Evolutionary conservation across 2,888 invertebrate genomes (phyloP).

Genomic region (Entomobrya multifasciata): DNA sequence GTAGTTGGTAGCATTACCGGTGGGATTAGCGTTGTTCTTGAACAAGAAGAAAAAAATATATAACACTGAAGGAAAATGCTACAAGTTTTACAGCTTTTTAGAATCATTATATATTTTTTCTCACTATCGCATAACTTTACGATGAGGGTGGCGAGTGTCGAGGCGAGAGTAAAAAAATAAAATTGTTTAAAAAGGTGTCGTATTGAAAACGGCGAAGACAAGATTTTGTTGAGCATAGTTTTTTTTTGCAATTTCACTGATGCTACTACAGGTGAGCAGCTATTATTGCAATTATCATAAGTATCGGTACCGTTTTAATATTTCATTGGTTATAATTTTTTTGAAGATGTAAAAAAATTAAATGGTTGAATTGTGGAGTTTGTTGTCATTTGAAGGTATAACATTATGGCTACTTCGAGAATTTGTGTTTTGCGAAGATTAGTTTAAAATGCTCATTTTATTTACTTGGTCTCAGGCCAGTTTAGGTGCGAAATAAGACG

Average conservation of each 20-base stretch:
- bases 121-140: too few species aligned
- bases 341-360: not conserved
- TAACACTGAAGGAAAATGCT: too few species aligned
- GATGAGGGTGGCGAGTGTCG: too few species aligned
- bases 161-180: too few species aligned
- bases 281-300: not conserved
- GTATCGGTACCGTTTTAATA: conserved; percentile 28
- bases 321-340: not conserved
- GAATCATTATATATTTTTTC: too few species aligned
- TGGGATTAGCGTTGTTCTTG: too few species aligned
- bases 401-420: not conserved
- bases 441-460: too few species aligned
- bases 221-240: not conserved
- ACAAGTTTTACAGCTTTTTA: too few species aligned
- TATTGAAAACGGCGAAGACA: not conserved
- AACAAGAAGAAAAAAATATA: not conserved
- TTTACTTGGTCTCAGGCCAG: not conserved
- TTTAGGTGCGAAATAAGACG: too few species aligned
- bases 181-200: not conserved
- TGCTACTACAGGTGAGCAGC: too few species aligned
- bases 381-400: not conserved
- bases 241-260: too few species aligned
- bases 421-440: too few species aligned
- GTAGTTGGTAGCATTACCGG: not conserved
- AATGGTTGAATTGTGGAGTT: not conserved